A percentile compares a stretch with the other conserved stretches of the same genome.
Evolutionary conservation across 2,888 invertebrate species (phyloP).

Genomic region (Nomada goodeniana): DNA sequence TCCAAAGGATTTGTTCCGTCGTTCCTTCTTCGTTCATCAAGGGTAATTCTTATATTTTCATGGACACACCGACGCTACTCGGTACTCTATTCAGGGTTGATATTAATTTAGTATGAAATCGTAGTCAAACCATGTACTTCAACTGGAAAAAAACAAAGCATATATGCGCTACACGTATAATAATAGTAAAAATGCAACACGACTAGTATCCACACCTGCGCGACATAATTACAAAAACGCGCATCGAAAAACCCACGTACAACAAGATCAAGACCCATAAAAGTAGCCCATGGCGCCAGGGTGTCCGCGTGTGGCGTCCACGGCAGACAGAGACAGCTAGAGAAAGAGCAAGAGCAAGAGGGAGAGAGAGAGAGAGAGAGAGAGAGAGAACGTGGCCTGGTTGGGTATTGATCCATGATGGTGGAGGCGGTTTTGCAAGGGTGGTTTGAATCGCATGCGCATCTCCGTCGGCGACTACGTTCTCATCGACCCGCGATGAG

Average conservation of each 20-base stretch:
- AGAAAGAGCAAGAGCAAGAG: conserved; percentile 10
- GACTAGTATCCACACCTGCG: no score
- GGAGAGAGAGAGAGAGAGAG: conserved; percentile 58
- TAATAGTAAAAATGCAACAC: no score
- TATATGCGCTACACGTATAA: no score
- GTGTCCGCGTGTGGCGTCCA: not conserved
- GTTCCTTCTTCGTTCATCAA: not conserved
- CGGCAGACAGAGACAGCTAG: not conserved
- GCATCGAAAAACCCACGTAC: not conserved
- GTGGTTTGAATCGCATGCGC: conserved; percentile 70
- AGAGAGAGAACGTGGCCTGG: conserved; percentile 79
- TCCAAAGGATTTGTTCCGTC: not conserved
- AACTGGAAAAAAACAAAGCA: no score
- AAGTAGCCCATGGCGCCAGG: conserved; percentile 20
- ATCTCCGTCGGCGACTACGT: conserved; percentile 59
- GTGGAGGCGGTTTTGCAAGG: conserved; percentile 61
- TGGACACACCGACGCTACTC: no score
- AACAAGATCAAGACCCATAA: conserved; percentile 2
- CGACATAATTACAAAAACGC: not conserved
- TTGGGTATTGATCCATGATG: conserved; percentile 83
- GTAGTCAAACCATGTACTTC: no score
- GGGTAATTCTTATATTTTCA: no score
- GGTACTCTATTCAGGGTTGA: no score
- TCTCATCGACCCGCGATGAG: conserved; percentile 67
- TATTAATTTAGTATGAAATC: no score